A percentile compares a stretch with the other conserved stretches of the same genome.
Evolutionary conservation across 2,888 invertebrate species (phyloP).

Genomic region (Caenorhabditis becei): DNA sequence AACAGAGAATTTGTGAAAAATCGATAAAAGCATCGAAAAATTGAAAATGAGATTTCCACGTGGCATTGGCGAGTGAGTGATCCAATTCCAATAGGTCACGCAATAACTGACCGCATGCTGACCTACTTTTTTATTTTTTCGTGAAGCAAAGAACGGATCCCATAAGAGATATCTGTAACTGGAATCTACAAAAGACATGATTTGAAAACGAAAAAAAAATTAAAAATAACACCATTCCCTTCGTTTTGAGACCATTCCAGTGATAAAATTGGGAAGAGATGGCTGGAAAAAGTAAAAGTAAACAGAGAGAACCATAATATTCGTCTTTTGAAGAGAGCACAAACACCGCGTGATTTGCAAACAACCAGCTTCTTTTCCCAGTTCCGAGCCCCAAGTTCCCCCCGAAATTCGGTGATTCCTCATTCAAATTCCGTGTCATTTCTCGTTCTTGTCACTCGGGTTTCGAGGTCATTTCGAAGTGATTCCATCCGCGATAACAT

Average conservation of each 20-base stretch:
- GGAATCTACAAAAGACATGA: no score
- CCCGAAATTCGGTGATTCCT: constrained; percentile 5
- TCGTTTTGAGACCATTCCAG: not conserved
- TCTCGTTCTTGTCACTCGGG: not conserved
- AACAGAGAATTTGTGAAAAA: no score
- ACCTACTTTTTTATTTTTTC: no score
- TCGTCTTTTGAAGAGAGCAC: constrained; percentile 47
- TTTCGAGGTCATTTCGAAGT: not conserved
- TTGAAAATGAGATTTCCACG: no score
- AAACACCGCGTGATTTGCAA: constrained; percentile 37
- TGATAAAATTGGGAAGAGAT: constrained; percentile 25
- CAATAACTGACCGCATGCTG: no score
- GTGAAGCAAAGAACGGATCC: no score
- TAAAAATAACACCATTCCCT: no score
- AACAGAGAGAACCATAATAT: constrained; percentile 22
- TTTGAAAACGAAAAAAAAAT: no score
- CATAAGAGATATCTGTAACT: no score
- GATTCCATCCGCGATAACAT: not conserved
- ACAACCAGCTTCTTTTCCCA: constrained; percentile 18
- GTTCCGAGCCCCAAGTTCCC: not conserved
- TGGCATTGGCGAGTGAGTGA: no score
- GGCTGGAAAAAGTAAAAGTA: constrained; percentile 9
- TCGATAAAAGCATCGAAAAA: no score
- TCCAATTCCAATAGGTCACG: no score
- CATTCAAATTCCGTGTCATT: not conserved